phyloP scores from a whole-genome alignment of 2,113 vertebrate species.

The Syrmaticus mikado region DNA sequence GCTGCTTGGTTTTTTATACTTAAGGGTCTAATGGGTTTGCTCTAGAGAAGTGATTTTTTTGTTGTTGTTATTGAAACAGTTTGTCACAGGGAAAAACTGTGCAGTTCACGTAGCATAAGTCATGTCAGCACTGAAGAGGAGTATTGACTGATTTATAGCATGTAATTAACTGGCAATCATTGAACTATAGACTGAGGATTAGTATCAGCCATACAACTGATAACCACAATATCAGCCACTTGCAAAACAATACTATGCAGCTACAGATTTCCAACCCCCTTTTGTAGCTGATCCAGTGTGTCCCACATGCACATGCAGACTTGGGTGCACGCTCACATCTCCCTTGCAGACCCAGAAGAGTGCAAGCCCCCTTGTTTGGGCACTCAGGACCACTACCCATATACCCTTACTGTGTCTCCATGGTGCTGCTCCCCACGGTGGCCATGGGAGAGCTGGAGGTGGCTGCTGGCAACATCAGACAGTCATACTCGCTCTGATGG shows the following conservation, averaged over 20 bases:
- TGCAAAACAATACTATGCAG: neutral
- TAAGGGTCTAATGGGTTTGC: neutral
- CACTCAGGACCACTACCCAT: neutral
- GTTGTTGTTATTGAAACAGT: neutral
- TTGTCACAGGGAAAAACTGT: neutral
- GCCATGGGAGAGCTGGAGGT: neutral
- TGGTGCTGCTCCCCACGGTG: neutral
- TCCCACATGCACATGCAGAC: neutral
- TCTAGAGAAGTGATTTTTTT: neutral
- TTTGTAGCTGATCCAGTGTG: neutral
- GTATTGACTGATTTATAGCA: neutral
- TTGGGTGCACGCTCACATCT: neutral
- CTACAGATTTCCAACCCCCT: neutral
- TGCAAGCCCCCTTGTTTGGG: neutral
- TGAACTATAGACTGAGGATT: neutral
- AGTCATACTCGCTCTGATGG: neutral
- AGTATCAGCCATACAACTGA: neutral
- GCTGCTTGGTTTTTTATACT: neutral
- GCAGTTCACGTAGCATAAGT: neutral
- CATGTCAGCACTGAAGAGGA: neutral
- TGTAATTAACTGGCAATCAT: neutral
- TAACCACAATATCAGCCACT: neutral
- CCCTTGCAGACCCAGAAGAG: rapidly evolving
- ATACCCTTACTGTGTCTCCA: rapidly evolving
- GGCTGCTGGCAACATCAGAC: neutral